phyloP scores from a whole-genome alignment of 2,888 invertebrate genomes.

The Ichneumon xanthorius region DNA sequence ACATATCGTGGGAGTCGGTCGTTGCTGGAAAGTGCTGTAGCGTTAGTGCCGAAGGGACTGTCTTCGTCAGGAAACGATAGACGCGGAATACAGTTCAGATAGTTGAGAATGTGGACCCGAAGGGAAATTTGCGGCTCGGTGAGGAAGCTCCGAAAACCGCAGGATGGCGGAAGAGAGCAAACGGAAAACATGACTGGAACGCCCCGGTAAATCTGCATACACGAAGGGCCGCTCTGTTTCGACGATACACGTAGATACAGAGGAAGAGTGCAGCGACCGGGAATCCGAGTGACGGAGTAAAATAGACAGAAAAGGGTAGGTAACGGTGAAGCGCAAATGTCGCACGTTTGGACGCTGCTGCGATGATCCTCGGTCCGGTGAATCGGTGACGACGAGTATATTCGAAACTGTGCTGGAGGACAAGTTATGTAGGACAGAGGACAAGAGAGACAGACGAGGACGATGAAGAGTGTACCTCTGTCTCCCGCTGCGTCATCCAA shows the following conservation, averaged over 20 bases:
- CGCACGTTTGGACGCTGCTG: slow-evolving; percentile 38
- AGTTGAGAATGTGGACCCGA: slow-evolving; percentile 27
- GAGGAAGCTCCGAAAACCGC: slow-evolving; percentile 46
- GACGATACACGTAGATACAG: slow-evolving; percentile 10
- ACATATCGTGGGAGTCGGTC: slow-evolving; percentile 17
- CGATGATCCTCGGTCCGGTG: slow-evolving; percentile 46
- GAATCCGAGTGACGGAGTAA: neutral
- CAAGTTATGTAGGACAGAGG: slow-evolving; percentile 26
- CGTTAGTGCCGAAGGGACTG: slow-evolving; percentile 10
- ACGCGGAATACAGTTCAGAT: slow-evolving; percentile 2
- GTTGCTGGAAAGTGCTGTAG: neutral
- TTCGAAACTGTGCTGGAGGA: slow-evolving; percentile 47
- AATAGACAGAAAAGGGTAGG: slow-evolving; percentile 24
- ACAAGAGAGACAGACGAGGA: slow-evolving; percentile 1
- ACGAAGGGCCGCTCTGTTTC: slow-evolving; percentile 26
- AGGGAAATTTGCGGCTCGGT: slow-evolving; percentile 43
- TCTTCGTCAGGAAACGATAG: slow-evolving; percentile 10
- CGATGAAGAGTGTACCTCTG: slow-evolving; percentile 43
- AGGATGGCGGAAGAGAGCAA: slow-evolving; percentile 17
- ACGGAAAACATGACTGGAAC: slow-evolving; percentile 28
- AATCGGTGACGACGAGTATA: slow-evolving; percentile 58
- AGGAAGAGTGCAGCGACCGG: neutral
- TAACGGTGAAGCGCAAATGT: slow-evolving; percentile 45
- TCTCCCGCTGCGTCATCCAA: slow-evolving; percentile 76
- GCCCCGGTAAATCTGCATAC: slow-evolving; percentile 34